These are phyloP conservation scores for Scaptodrosophila latifasciaeformis DNA, from an alignment of 2,888 invertebrate species.

Conservation along the genomic window DNA sequence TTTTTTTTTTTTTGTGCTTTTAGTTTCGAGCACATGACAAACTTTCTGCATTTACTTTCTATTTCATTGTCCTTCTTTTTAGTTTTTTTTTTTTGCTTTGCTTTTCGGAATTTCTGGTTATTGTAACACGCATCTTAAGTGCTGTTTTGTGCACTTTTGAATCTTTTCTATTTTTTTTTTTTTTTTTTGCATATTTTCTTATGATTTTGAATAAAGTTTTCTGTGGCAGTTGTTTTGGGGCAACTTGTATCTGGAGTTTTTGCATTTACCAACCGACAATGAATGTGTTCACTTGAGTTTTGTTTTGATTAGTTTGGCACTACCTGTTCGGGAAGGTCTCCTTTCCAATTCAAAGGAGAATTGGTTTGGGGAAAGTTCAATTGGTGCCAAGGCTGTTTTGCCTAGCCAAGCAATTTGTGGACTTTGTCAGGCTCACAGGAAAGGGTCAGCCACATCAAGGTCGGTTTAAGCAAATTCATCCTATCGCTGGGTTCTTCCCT, in stretches of 20 bases:
- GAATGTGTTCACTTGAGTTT: constrained; percentile 43
- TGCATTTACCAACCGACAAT: too few species aligned
- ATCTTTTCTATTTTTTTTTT: constrained; percentile 40
- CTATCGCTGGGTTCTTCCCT: too few species aligned
- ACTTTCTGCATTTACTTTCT: constrained; percentile 58
- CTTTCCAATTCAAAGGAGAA: not conserved
- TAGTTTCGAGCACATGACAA: constrained; percentile 24
- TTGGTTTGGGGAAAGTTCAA: constrained; percentile 10
- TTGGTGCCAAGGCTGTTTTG: constrained; percentile 2
- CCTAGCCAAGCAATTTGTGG: too few species aligned
- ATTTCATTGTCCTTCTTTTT: constrained; percentile 7
- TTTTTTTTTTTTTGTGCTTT: not conserved
- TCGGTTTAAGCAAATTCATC: too few species aligned
- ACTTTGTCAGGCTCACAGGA: too few species aligned
- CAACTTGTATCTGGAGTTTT: constrained; percentile 2
- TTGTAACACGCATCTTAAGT: constrained; percentile 45
- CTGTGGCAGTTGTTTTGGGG: too few species aligned
- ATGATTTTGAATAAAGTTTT: constrained; percentile 59
- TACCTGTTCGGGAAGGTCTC: not conserved
- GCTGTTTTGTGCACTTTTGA: constrained; percentile 41
- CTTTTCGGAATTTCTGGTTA: not conserved
- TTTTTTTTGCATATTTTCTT: constrained; percentile 8
- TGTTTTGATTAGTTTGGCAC: constrained; percentile 61
- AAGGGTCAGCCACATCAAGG: too few species aligned
- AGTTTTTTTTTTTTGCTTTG: not conserved